Evolutionary conservation across 2,113 vertebrate genomes (phyloP).

Genomic region (Neofelis nebulosa): DNA sequence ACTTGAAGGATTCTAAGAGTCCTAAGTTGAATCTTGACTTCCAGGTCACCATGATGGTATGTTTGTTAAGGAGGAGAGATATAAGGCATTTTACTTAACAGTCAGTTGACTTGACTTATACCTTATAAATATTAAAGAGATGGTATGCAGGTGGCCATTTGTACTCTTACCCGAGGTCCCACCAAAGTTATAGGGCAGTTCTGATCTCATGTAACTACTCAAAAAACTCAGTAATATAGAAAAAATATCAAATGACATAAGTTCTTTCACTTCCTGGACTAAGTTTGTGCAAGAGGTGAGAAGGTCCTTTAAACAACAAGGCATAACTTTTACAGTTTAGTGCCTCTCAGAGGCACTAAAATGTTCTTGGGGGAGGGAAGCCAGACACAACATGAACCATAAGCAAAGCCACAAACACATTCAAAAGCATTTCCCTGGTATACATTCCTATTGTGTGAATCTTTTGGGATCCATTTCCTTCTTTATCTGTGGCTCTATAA

Average conservation of each 20-base stretch:
- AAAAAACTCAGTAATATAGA: neutral
- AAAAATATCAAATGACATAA: neutral
- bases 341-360: neutral
- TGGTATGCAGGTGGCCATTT: neutral
- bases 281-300: neutral
- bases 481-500: conserved; percentile 30
- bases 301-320: neutral
- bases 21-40: neutral
- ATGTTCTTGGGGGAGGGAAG: neutral
- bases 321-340: neutral
- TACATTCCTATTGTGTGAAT: neutral
- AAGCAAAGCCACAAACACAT: neutral
- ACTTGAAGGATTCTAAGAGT: neutral
- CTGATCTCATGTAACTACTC: neutral
- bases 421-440: neutral
- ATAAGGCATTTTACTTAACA: neutral
- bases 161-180: neutral
- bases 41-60: neutral
- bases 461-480: conserved; percentile 36
- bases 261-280: neutral
- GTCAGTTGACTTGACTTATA: neutral
- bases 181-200: neutral
- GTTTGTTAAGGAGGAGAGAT: neutral
- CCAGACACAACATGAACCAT: neutral
- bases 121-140: conserved; percentile 29